Base-by-base conservation (phyloP, 2,888 invertebrate species). In the Abscondita cerata region DNA sequence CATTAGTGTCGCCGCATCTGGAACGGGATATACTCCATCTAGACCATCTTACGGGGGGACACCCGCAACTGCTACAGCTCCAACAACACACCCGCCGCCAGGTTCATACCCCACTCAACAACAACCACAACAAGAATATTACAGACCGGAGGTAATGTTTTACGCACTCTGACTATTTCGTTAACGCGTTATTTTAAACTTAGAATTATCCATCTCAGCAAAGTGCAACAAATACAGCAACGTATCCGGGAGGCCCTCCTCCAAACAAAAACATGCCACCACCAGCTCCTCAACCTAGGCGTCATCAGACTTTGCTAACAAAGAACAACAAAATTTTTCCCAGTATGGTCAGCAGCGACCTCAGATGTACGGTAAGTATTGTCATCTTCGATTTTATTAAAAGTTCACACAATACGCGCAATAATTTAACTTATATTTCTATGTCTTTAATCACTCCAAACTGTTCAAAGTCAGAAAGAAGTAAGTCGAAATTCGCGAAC, bases 241-340 rank as follows among this genome's bases (percentile, higher is more conserved):
- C 71, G 66, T 85, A 83, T 73, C 76, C 83, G 34, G 77, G 79
- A 57, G 77, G 79, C 52, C 79, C 79, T 44, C 77, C 81, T 48
- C 74, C 81, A 20, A 85, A 83, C 72, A 86, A 86, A 74, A 83
- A 82, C 69, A 83, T 86, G 83, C 87, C 87, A 40, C 86, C 87
- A 48, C 86, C 89, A 74, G 84, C 86, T 68, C 87, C 88, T 51
- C 89, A 90, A 72, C 90, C 89, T 44, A 85, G 92, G 71, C 83
- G 92, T 74, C 92, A 92, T 83, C 92, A 55, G 92, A 92, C 82
- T 92, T 92, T 83, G 87, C 88, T 72, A 62, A 58, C 13, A 91
- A 91, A 83, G 91, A 92, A 76, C 85, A 83, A 75, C 86, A 85
- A 76, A 86, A 86, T 66, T 87, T 87, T 80, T 84, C 87, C 62